Percentiles rank a stretch among this genome's conserved stretches.
phyloP scores from a whole-genome alignment of 1,140 invertebrate species.

The Temnothorax longispinosus region DNA sequence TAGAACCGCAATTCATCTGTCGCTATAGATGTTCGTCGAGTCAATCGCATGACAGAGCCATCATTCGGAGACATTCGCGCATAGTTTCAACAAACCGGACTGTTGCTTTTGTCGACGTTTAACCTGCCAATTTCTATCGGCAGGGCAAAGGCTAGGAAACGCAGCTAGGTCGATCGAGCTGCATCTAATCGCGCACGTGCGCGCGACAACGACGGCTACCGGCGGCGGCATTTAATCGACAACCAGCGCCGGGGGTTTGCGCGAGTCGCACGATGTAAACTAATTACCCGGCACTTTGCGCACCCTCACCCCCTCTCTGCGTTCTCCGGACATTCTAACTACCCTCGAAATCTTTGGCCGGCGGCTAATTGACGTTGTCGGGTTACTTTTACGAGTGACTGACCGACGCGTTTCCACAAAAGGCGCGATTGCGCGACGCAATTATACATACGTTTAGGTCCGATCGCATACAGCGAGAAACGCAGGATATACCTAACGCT shows the following conservation, averaged over 20 bases:
- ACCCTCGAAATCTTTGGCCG: slow-evolving; percentile 52
- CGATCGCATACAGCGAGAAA: neutral
- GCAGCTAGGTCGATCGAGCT: slow-evolving; percentile 55
- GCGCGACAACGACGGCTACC: slow-evolving; percentile 60
- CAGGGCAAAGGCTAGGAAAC: slow-evolving; percentile 64
- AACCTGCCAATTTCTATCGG: slow-evolving; percentile 68
- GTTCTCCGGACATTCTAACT: neutral
- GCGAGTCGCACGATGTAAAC: slow-evolving; percentile 78
- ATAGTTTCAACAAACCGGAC: neutral
- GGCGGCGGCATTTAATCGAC: slow-evolving; percentile 74
- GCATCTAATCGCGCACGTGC: slow-evolving; percentile 66
- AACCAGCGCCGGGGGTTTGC: slow-evolving; percentile 70
- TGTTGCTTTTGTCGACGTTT: slow-evolving; percentile 49
- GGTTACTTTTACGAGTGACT: slow-evolving; percentile 60
- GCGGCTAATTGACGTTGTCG: slow-evolving; percentile 49
- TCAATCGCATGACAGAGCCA: neutral
- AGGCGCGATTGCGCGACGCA: slow-evolving; percentile 62
- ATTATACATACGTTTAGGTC: slow-evolving; percentile 69
- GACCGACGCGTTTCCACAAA: slow-evolving; percentile 72
- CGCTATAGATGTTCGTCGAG: neutral
- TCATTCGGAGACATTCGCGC: neutral
- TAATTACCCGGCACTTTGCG: slow-evolving; percentile 81
- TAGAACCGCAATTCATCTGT: neutral
- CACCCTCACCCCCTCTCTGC: slow-evolving; percentile 41
- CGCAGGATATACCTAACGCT: neutral